Evolutionary conservation across 2,888 invertebrate species (phyloP).

Genomic region (Acanthosoma haemorrhoidale): DNA sequence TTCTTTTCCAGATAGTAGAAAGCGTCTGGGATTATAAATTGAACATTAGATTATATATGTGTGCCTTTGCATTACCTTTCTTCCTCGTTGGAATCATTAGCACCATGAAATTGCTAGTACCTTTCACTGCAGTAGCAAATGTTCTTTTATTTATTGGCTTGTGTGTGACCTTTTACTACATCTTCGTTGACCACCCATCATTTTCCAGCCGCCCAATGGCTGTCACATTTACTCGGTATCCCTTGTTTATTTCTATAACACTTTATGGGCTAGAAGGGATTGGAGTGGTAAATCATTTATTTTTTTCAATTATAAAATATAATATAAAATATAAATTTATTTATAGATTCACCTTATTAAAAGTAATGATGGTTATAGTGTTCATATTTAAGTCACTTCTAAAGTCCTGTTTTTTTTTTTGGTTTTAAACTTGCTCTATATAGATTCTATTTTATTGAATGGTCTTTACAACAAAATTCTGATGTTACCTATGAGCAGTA

Average conservation of each 20-base stretch:
- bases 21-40: slow-evolving; percentile 44
- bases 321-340: too few species aligned
- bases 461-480: too few species aligned
- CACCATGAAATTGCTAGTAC: slow-evolving; percentile 74
- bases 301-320: too few species aligned
- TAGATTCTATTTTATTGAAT: too few species aligned
- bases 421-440: too few species aligned
- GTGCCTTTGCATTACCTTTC: slow-evolving; percentile 61
- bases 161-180: slow-evolving; percentile 72
- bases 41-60: slow-evolving; percentile 62
- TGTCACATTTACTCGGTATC: slow-evolving; percentile 49
- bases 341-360: slow-evolving; percentile 9
- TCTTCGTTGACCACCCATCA: slow-evolving; percentile 56
- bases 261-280: slow-evolving; percentile 97
- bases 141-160: slow-evolving; percentile 70
- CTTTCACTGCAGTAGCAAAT: slow-evolving; percentile 84
- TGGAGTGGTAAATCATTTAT: slow-evolving; percentile 56
- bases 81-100: slow-evolving; percentile 67
- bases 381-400: too few species aligned
- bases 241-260: slow-evolving; percentile 87
- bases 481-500: too few species aligned
- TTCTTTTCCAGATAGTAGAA: slow-evolving; percentile 36
- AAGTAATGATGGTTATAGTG: too few species aligned
- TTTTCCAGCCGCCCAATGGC: background rate
- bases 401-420: too few species aligned